Evolutionary conservation across 2,888 invertebrate genomes (phyloP).

Genomic region (Branchipolynoe longqiensis): DNA sequence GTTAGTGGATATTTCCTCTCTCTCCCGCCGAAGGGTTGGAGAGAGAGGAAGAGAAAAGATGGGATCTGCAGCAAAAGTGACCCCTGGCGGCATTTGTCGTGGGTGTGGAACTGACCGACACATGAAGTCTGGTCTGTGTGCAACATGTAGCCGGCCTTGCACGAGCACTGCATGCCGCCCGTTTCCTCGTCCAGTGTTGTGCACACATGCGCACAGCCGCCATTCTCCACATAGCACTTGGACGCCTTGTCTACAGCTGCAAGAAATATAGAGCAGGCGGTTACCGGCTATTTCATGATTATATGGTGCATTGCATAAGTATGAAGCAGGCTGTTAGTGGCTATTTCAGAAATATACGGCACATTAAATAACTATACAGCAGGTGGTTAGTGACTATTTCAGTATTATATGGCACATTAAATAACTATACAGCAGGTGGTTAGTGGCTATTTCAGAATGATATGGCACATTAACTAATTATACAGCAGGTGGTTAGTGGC

Average conservation of each 20-base stretch:
- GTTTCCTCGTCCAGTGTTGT: conserved; percentile 47
- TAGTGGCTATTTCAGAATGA: neutral
- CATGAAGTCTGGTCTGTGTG: conserved; percentile 46
- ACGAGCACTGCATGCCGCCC: conserved; percentile 41
- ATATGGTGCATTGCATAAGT: neutral
- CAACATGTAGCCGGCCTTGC: conserved; percentile 46
- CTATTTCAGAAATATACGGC: neutral
- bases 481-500: neutral
- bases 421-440: too few species aligned
- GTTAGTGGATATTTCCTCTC: too few species aligned
- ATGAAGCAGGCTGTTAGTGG: neutral
- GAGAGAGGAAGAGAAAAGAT: too few species aligned
- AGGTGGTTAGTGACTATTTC: neutral
- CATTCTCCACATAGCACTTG: conserved; percentile 54
- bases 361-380: too few species aligned
- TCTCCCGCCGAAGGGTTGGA: too few species aligned
- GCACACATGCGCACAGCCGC: conserved; percentile 51
- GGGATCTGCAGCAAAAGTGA: too few species aligned
- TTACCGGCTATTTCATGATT: neutral
- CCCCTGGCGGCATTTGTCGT: too few species aligned
- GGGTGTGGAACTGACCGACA: conserved; percentile 47
- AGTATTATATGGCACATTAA: neutral
- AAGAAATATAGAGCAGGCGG: neutral
- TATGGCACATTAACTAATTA: neutral
- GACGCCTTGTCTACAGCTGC: neutral